Evolutionary conservation across 2,113 vertebrate genomes (phyloP), one percentile per base, ranked within the genome.

Genomic region (Ovis canadensis): DNA sequence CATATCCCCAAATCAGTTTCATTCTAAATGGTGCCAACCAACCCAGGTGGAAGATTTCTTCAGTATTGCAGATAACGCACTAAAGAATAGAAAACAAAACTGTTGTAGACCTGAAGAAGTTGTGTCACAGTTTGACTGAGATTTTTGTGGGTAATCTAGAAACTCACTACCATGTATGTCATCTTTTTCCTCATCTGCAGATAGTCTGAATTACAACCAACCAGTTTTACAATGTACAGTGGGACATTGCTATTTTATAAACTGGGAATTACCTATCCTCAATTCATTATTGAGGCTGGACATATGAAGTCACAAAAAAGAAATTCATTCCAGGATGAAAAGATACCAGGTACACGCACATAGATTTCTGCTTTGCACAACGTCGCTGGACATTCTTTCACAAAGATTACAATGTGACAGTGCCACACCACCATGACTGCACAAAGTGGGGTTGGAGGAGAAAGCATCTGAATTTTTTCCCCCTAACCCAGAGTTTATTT

Each of bases 391-490:
- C 2, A 13, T 36, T 36, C 14, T 40, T 88, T 36, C 19, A 60
- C 16, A 48, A 0, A 25, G 14, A 6, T 45, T 12, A 33, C 54
- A 31, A 1, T 1, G 36, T 33, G 43, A 86, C 1, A 9, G 21
- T 5, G 17, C 25, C 23, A 7, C 2, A 8, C 3, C 5, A 40
- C 5, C 16, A 23, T 4, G 8, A 3, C 1, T 52, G 13, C 8
- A 2, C 7, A 10, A 3, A 55, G 25, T 19, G 6, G 17, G 6
- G 36, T 4, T 45, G 11, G 14, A 27, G 36, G 2, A 45, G 23
- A 8, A 71, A 36, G 54, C 25, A 16, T 55, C n/a, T 62, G 12
- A 9, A 90, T 52, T 43, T 16, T 7, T 0, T 25, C 31, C 43
- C 12, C 27, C 7, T 15, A 84, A 21, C 5, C 2, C 48, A 55